phyloP scores from a whole-genome alignment of 2,113 vertebrate species.

The Hystrix cristata region DNA sequence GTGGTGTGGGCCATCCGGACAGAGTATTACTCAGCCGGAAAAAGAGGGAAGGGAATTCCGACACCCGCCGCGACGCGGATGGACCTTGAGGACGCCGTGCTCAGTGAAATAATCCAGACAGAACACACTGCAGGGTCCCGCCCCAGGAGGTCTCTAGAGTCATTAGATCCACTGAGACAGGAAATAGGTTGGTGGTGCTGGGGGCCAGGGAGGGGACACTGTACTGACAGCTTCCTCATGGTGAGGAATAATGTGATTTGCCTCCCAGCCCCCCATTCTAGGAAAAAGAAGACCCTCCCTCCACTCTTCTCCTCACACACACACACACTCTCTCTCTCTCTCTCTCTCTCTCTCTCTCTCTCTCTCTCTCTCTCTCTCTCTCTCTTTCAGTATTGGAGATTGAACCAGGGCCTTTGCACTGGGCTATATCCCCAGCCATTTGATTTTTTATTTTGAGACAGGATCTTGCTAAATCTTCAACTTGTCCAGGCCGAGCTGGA shows the following conservation, averaged over 20 bases:
- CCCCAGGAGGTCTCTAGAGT: background rate
- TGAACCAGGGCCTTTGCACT: background rate
- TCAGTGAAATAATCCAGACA: background rate
- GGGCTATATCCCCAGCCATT: background rate
- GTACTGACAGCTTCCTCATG: background rate
- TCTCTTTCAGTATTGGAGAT: background rate
- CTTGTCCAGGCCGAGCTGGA: background rate
- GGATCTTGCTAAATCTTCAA: background rate
- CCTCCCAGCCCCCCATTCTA: background rate
- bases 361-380: background rate
- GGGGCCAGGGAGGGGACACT: background rate
- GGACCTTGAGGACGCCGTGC: background rate
- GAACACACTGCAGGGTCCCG: background rate
- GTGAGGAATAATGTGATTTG: background rate
- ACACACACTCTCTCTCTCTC: no score
- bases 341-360: no score
- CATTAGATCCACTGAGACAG: background rate
- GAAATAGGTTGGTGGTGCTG: background rate
- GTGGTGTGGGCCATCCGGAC: background rate
- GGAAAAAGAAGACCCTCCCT: background rate
- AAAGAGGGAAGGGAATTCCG: background rate
- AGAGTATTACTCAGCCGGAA: background rate
- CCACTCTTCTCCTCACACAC: background rate
- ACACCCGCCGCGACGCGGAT: background rate
- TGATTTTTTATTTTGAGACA: background rate